Conservation (phyloP, 2,797 vertebrate species). For the Spinibarbus caldwelli region DNA sequence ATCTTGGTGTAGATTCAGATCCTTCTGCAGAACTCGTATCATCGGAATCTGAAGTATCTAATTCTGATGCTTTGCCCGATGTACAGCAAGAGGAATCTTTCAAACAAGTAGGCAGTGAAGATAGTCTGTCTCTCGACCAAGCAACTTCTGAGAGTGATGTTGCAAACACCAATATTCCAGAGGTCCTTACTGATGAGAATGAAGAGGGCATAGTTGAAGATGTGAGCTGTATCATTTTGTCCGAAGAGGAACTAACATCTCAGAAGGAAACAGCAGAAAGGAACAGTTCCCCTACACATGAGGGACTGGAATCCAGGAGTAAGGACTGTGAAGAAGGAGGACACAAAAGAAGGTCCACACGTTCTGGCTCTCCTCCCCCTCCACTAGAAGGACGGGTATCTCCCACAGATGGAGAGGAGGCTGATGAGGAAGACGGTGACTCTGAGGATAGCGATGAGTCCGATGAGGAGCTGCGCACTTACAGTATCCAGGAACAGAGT, state of each 20-base stretch:
- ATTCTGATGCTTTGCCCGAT: slow-evolving; percentile 20
- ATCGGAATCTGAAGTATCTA: slow-evolving; percentile 4
- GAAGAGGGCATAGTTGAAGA: slow-evolving; percentile 4
- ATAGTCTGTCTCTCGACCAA: slow-evolving; percentile 20
- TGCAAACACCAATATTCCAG: slow-evolving; percentile 23
- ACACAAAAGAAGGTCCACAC: slow-evolving; percentile 35
- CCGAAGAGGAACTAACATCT: slow-evolving; percentile 3
- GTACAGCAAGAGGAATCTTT: slow-evolving; percentile 57
- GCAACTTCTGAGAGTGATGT: neutral
- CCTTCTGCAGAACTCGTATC: slow-evolving; percentile 28
- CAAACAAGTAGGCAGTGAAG: neutral
- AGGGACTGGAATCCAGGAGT: slow-evolving; percentile 59
- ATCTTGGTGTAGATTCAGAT: slow-evolving; percentile 58
- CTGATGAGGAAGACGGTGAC: slow-evolving; percentile 84
- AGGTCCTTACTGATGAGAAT: slow-evolving; percentile 30
- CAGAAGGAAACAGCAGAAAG: slow-evolving; percentile 31
- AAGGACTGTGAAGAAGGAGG: slow-evolving; percentile 54
- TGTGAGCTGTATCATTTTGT: slow-evolving; percentile 7
- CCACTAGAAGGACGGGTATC: slow-evolving; percentile 58
- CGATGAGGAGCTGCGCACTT: slow-evolving; percentile 88
- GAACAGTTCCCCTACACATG: neutral
- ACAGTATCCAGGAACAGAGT: slow-evolving; percentile 87
- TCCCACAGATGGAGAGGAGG: slow-evolving; percentile 71
- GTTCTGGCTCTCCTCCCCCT: slow-evolving; percentile 57
- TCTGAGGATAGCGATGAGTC: slow-evolving; percentile 93